These are phyloP conservation scores for Bombylius major DNA, from an alignment of 2,888 invertebrate species.

Conservation along the genomic window DNA sequence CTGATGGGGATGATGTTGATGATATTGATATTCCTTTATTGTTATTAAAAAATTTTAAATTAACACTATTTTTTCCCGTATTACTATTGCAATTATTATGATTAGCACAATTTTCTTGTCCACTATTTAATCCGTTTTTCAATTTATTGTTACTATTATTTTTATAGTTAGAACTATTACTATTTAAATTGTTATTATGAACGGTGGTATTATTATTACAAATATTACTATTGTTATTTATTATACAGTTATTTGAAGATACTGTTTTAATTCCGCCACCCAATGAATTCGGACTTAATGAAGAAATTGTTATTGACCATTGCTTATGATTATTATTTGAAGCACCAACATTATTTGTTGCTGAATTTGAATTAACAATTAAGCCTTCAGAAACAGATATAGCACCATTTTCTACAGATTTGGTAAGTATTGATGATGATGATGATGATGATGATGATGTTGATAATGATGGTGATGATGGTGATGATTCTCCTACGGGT, in stretches of 20 bases:
- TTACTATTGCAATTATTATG: neutral
- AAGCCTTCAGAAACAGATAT: neutral
- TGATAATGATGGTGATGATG: neutral
- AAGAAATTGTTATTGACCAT: too few relatives aligned
- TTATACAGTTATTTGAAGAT: too few relatives aligned
- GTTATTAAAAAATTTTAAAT: neutral
- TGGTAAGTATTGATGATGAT: neutral
- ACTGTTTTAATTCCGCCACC: too few relatives aligned
- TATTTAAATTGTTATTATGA: conserved; percentile 1
- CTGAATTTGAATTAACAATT: too few relatives aligned
- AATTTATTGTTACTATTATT: neutral
- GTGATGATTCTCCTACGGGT: neutral
- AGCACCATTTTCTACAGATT: conserved; percentile 1
- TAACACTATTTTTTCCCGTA: neutral
- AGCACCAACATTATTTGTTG: too few relatives aligned
- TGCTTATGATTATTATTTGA: too few relatives aligned
- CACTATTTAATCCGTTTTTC: neutral
- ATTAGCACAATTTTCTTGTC: neutral
- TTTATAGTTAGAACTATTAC: conserved; percentile 1
- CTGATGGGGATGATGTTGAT: neutral
- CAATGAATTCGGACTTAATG: too few relatives aligned
- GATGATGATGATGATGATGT: neutral
- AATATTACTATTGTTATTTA: too few relatives aligned
- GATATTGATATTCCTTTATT: neutral
- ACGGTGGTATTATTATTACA: too few relatives aligned